These are phyloP conservation scores for Threskiornis aethiopicus DNA, from an alignment of 2,797 vertebrate species.

Conservation along the genomic window DNA sequence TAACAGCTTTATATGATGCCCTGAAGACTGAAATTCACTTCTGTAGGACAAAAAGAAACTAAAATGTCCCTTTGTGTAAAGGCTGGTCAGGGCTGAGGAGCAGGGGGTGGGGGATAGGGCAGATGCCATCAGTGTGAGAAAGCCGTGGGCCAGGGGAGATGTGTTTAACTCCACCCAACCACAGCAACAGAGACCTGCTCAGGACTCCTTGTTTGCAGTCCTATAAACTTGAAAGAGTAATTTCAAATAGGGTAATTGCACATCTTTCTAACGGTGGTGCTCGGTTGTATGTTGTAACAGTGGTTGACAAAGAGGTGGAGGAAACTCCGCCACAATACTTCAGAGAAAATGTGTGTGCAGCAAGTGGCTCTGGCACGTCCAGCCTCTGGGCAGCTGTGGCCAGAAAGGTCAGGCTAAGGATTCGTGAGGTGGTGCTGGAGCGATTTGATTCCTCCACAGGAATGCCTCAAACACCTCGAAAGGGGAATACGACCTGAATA, in stretches of 20 bases:
- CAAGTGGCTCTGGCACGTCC: not conserved
- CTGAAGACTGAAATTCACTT: not conserved
- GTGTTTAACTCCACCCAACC: not conserved
- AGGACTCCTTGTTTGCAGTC: not conserved
- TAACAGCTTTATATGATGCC: not conserved
- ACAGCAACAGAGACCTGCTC: not conserved
- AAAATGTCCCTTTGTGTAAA: not conserved
- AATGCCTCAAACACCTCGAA: not conserved
- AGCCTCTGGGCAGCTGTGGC: not conserved
- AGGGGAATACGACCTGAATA: not conserved
- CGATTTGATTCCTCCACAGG: not conserved
- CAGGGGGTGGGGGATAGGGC: not conserved
- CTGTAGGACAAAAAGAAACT: not conserved
- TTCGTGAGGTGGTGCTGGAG: not conserved
- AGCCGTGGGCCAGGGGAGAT: not conserved
- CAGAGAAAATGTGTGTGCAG: not conserved
- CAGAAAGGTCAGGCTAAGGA: not conserved
- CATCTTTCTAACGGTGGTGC: not conserved
- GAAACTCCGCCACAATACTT: not conserved
- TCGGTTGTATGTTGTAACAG: slow-evolving; percentile 22
- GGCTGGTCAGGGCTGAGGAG: not conserved
- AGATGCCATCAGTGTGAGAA: not conserved
- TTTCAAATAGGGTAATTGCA: not conserved
- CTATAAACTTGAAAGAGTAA: not conserved
- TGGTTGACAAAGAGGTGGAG: slow-evolving; percentile 48